These are phyloP conservation scores for Drosophila macrospina DNA, from an alignment of 2,888 invertebrate genomes.

Conservation along the genomic window DNA sequence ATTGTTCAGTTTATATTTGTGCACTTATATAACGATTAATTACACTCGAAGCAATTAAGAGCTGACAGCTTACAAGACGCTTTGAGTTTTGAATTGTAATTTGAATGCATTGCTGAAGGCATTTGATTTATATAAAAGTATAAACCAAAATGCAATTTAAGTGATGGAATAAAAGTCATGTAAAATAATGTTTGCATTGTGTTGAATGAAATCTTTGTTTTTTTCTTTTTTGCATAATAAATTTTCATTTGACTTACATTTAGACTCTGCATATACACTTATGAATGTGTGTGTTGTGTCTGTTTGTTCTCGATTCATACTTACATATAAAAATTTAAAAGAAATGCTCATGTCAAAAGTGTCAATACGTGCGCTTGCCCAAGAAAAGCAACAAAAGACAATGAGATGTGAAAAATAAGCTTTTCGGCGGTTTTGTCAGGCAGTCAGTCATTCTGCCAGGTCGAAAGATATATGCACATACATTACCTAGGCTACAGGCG, in stretches of 20 bases:
- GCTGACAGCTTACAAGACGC: slow-evolving; percentile 17
- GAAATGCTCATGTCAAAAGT: slow-evolving; percentile 69
- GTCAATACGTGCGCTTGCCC: slow-evolving; percentile 61
- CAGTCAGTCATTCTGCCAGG: slow-evolving; percentile 23
- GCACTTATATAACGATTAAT: slow-evolving; percentile 70
- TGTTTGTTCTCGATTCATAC: slow-evolving; percentile 10
- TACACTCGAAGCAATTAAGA: slow-evolving; percentile 21
- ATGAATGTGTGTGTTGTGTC: slow-evolving; percentile 9
- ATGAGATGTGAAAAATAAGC: slow-evolving; percentile 57
- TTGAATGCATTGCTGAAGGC: slow-evolving; percentile 23
- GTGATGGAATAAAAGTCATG: slow-evolving; percentile 16
- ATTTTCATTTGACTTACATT: slow-evolving; percentile 35
- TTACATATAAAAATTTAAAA: slow-evolving; percentile 13
- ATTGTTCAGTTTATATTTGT: slow-evolving; percentile 16
- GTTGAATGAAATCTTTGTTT: slow-evolving; percentile 47
- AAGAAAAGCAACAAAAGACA: slow-evolving; percentile 42
- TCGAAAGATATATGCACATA: slow-evolving; percentile 37
- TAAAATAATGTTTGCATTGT: slow-evolving; percentile 26
- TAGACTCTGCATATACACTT: background rate
- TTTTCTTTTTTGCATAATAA: slow-evolving; percentile 42
- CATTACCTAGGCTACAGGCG: slow-evolving; percentile 38
- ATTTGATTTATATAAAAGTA: slow-evolving; percentile 57
- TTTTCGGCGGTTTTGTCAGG: slow-evolving; percentile 51
- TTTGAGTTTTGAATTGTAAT: slow-evolving; percentile 24
- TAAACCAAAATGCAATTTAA: slow-evolving; percentile 37